These are phyloP conservation scores for Pipistrellus kuhlii DNA, from an alignment of 2,797 vertebrate genomes.

Conservation along the genomic window DNA sequence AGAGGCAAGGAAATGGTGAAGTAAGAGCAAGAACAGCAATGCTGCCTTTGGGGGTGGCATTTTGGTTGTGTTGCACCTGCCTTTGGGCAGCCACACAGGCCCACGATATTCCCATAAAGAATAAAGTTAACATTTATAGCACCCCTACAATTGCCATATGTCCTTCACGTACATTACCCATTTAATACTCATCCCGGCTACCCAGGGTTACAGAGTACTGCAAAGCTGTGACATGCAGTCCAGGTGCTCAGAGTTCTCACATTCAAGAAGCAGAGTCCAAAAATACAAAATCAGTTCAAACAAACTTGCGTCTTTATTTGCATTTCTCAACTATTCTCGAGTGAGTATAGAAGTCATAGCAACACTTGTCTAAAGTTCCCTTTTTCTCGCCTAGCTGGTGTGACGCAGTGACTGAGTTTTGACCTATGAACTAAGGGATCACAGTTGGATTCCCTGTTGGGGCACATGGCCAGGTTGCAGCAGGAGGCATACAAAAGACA, in stretches of 20 bases:
- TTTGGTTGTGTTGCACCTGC: background rate
- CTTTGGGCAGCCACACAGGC: background rate
- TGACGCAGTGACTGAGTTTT: too few species aligned
- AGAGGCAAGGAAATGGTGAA: accelerated
- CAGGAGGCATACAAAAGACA: too few species aligned
- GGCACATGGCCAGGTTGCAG: too few species aligned
- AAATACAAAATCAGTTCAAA: background rate
- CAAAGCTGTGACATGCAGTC: background rate
- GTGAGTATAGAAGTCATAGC: background rate
- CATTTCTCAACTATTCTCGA: background rate
- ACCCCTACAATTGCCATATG: background rate
- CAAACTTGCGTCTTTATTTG: background rate
- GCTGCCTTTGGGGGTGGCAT: accelerated
- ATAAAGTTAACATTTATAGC: background rate
- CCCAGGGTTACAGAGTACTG: background rate
- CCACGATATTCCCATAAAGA: background rate
- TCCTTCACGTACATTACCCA: background rate
- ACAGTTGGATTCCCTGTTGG: too few species aligned
- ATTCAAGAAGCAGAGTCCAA: background rate
- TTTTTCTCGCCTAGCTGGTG: background rate
- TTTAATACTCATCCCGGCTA: background rate
- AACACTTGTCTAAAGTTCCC: background rate
- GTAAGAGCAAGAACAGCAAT: background rate
- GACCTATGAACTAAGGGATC: too few species aligned
- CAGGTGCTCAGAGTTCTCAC: background rate